phyloP scores from a whole-genome alignment of 92 coral and sea anemone genomes.

The Scolanthus callimorphus region DNA sequence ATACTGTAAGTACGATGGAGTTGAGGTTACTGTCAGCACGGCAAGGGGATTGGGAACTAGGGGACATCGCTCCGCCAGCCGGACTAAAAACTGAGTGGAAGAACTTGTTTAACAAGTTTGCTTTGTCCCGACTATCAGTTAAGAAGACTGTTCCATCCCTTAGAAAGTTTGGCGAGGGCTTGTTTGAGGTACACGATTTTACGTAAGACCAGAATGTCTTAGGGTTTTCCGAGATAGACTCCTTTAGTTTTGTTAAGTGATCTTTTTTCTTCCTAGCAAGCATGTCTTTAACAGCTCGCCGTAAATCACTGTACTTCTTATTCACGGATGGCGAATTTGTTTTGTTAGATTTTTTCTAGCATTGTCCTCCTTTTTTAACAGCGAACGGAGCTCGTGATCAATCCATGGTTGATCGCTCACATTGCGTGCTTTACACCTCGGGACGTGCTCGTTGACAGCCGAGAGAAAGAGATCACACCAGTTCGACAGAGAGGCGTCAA shows the following conservation, averaged over 20 bases:
- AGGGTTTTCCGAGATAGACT: slow-evolving; percentile 37
- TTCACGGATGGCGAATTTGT: not conserved
- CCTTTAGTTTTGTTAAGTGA: slow-evolving; percentile 18
- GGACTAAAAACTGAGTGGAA: slow-evolving; percentile 48
- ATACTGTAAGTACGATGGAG: too few relatives aligned
- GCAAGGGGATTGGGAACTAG: too few relatives aligned
- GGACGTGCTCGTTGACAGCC: slow-evolving; percentile 53
- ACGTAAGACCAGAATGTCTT: slow-evolving; percentile 22
- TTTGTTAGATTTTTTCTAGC: not conserved
- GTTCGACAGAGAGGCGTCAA: slow-evolving; percentile 43
- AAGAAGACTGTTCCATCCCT: slow-evolving; percentile 31
- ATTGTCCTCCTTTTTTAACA: too few relatives aligned
- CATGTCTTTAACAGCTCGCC: slow-evolving; percentile 14
- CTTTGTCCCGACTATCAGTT: slow-evolving; percentile 18
- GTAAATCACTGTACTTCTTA: not conserved
- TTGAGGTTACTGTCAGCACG: too few relatives aligned
- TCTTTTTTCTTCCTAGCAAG: slow-evolving; percentile 37
- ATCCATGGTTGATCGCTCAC: slow-evolving; percentile 50
- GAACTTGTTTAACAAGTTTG: slow-evolving; percentile 26
- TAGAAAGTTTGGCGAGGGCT: slow-evolving; percentile 14
- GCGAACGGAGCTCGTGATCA: slow-evolving; percentile 37
- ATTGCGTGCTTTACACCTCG: slow-evolving; percentile 24
- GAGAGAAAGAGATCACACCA: slow-evolving; percentile 59
- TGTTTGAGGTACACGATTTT: slow-evolving; percentile 20
- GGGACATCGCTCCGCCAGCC: too few relatives aligned